Evolutionary conservation across 2,797 vertebrate species (phyloP).

Genomic region (Sphaeramia orbicularis): DNA sequence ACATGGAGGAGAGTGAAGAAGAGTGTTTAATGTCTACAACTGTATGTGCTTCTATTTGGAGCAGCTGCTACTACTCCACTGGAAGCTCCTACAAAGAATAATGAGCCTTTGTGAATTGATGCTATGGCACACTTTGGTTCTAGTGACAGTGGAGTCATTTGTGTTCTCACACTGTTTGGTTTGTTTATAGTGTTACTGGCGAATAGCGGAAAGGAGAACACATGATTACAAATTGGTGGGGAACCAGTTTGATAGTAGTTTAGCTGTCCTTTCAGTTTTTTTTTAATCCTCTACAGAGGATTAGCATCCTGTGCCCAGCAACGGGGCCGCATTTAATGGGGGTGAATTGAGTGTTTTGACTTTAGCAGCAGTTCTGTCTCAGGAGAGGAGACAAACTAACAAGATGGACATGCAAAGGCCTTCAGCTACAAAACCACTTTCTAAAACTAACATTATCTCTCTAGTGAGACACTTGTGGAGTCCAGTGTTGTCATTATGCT

Average conservation of each 20-base stretch:
- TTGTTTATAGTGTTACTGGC: conserved; percentile 28
- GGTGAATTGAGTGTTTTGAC: conserved; percentile 49
- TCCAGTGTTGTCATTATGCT: conserved; percentile 1
- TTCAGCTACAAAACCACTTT: background rate
- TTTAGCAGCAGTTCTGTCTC: conserved; percentile 43
- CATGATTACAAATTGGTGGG: conserved; percentile 52
- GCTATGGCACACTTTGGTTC: conserved; percentile 23
- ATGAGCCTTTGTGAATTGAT: conserved; percentile 39
- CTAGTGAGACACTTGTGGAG: background rate
- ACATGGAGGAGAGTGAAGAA: conserved; percentile 10
- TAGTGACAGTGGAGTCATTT: conserved; percentile 20
- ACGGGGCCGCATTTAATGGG: conserved; percentile 54
- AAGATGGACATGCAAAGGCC: conserved; percentile 22
- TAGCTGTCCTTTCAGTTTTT: conserved; percentile 42
- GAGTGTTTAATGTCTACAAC: conserved; percentile 37
- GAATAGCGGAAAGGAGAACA: conserved; percentile 28
- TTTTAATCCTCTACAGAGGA: conserved; percentile 30
- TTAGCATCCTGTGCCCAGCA: conserved; percentile 45
- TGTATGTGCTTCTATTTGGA: conserved; percentile 31
- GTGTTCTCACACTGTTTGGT: conserved; percentile 28
- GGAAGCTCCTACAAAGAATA: conserved; percentile 43
- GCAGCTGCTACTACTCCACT: conserved; percentile 27
- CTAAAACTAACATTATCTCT: conserved; percentile 2
- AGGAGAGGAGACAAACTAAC: conserved; percentile 25
- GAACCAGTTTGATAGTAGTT: conserved; percentile 48